phyloP scores from a whole-genome alignment of 2,113 vertebrate genomes.

The Percina caprodes region DNA sequence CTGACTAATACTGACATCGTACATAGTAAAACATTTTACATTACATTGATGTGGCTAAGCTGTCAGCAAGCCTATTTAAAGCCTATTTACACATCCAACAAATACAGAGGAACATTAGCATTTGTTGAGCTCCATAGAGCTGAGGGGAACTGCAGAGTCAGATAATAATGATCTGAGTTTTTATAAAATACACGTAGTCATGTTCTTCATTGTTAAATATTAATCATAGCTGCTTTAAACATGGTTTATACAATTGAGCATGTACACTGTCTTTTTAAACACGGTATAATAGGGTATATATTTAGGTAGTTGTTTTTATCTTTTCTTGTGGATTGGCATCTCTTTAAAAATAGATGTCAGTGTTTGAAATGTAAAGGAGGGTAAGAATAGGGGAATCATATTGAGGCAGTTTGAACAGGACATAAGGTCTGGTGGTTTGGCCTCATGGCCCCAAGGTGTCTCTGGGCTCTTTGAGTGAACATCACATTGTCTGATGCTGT shows the following conservation, averaged over 20 bases:
- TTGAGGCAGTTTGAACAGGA: conserved; percentile 30
- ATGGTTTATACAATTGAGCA: not conserved
- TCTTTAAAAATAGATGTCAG: not conserved
- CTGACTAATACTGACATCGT: not conserved
- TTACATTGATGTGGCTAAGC: not conserved
- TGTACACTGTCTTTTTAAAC: not conserved
- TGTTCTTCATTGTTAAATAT: not conserved
- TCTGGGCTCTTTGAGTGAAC: conserved; percentile 72
- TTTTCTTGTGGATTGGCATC: not conserved
- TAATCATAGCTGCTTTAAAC: not conserved
- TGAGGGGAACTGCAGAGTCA: not conserved
- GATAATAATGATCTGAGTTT: too few species aligned
- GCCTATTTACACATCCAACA: not conserved
- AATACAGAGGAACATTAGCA: not conserved
- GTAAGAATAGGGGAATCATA: conserved; percentile 5
- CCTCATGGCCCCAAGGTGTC: conserved; percentile 64
- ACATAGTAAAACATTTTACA: not conserved
- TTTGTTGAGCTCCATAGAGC: not conserved
- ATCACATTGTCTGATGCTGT: conserved; percentile 82
- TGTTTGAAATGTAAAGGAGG: conserved; percentile 8
- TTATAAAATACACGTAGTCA: not conserved
- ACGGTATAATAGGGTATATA: not conserved
- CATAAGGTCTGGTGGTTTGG: conserved; percentile 57
- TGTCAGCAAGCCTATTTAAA: too few species aligned
- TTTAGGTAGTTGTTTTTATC: not conserved